A percentile compares a stretch with the other conserved stretches of the same genome.
phyloP scores from a whole-genome alignment of 2,797 vertebrate genomes.

The Typhlichthys eigenmanni region DNA sequence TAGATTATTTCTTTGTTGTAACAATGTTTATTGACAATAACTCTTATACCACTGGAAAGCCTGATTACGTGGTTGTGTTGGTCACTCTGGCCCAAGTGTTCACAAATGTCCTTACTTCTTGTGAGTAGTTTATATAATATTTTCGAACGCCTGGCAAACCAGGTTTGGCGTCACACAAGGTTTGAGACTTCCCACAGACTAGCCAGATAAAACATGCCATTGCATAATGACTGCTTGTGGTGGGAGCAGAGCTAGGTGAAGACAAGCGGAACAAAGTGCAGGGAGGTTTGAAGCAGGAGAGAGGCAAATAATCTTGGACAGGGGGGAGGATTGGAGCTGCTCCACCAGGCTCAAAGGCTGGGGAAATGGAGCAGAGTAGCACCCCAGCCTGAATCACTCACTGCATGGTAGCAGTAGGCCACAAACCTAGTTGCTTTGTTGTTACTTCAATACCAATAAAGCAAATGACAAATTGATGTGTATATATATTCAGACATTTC shows the following conservation, averaged over 20 bases:
- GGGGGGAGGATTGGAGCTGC: constrained; percentile 6
- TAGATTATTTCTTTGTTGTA: too few relatives aligned
- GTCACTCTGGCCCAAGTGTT: too few relatives aligned
- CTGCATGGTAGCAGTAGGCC: constrained; percentile 7
- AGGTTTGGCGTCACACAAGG: background rate
- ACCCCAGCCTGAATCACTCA: background rate
- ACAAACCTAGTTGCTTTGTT: constrained; percentile 7
- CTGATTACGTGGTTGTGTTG: too few relatives aligned
- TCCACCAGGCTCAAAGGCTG: constrained; percentile 29
- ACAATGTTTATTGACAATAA: too few relatives aligned
- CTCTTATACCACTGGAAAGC: too few relatives aligned
- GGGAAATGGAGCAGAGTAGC: constrained; percentile 22
- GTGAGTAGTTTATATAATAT: too few relatives aligned
- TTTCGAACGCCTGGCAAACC: background rate
- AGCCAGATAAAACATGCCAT: constrained; percentile 34
- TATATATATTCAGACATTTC: too few relatives aligned
- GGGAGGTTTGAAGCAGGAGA: background rate
- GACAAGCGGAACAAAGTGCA: constrained; percentile 28
- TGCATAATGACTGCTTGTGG: constrained; percentile 36
- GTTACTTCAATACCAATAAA: background rate
- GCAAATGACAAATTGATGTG: too few relatives aligned
- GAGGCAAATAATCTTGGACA: constrained; percentile 3
- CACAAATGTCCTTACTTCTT: too few relatives aligned
- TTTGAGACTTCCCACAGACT: constrained; percentile 25
- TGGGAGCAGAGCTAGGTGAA: constrained; percentile 47